Evolutionary conservation across 2,797 vertebrate genomes (phyloP).

Genomic region (Mormyrus proboscirostris): DNA sequence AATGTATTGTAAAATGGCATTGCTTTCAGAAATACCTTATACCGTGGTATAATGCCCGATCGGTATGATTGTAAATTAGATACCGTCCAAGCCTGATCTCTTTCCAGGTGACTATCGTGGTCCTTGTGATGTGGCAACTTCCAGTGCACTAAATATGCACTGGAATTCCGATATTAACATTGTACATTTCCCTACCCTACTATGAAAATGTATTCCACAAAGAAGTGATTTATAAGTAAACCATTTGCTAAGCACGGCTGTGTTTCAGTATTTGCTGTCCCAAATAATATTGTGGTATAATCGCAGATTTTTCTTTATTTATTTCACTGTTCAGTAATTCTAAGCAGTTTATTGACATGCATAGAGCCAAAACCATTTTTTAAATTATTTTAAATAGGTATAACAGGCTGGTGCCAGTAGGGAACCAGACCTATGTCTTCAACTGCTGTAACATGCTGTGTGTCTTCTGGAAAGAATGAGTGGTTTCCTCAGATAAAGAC

Average conservation of each 20-base stretch:
- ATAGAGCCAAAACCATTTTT: background rate
- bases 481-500: background rate
- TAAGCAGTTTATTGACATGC: background rate
- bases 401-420: background rate
- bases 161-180: background rate
- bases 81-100: background rate
- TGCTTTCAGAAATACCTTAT: background rate
- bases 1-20: background rate
- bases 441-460: background rate
- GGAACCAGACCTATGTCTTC: background rate
- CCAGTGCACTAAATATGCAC: background rate
- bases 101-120: background rate
- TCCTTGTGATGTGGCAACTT: background rate
- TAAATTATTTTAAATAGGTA: background rate
- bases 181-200: background rate
- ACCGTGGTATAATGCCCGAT: background rate
- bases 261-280: background rate
- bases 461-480: background rate
- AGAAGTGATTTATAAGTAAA: background rate
- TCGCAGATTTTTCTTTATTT: background rate
- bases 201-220: background rate
- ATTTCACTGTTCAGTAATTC: background rate
- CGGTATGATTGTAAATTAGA: background rate
- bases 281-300: background rate
- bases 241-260: background rate